Evolutionary conservation across 2,888 invertebrate genomes (phyloP).

Genomic region (Chrysolina haemoptera): DNA sequence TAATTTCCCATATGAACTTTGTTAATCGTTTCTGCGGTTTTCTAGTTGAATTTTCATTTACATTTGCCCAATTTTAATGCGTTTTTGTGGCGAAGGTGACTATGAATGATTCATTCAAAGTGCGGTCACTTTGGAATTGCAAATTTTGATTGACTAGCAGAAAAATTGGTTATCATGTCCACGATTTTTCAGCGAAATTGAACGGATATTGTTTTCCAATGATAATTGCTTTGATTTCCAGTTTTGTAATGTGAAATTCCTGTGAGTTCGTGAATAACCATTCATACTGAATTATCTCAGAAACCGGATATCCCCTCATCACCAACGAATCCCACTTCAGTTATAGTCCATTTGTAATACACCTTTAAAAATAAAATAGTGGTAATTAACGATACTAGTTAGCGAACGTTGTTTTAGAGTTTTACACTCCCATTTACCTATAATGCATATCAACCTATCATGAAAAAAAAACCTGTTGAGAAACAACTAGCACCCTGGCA

Average conservation of each 20-base stretch:
- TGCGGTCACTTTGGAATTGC: conserved; percentile 62
- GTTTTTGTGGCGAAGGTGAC: conserved; percentile 65
- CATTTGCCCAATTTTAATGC: conserved; percentile 66
- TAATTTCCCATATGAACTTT: conserved; percentile 52
- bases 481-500: no score
- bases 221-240: conserved; percentile 21
- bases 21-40: conserved; percentile 64
- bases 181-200: conserved; percentile 39
- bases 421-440: no score
- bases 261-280: no score
- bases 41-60: conserved; percentile 65
- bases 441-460: no score
- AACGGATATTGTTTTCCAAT: conserved; percentile 39
- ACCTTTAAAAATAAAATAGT: no score
- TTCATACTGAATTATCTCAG: no score
- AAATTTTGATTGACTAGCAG: conserved; percentile 62
- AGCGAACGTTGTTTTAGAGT: no score
- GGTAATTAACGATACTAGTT: no score
- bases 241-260: neutral
- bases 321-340: no score
- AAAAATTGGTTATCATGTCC: conserved; percentile 39
- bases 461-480: no score
- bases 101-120: conserved; percentile 64
- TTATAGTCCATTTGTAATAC: no score
- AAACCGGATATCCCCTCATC: no score